Evolutionary conservation across 2,888 invertebrate species (phyloP).

Genomic region (Pinctada fucata): DNA sequence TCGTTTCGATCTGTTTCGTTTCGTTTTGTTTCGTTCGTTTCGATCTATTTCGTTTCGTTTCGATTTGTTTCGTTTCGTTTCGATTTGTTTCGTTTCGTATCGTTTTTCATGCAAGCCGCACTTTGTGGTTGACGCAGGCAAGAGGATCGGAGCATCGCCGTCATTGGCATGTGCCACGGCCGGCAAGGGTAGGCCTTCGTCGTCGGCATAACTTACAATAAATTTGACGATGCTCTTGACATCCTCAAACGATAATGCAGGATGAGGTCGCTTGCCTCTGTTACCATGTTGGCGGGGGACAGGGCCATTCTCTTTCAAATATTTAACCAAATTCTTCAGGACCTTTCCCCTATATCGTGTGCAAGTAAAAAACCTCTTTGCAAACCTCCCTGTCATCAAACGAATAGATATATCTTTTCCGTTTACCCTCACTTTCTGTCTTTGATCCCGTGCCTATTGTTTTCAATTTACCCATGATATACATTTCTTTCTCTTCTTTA

Average conservation of each 20-base stretch:
- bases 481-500: constrained; percentile 25
- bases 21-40: too few relatives aligned
- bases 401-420: background rate
- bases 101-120: background rate
- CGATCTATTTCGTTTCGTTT: too few relatives aligned
- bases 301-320: background rate
- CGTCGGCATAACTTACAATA: background rate
- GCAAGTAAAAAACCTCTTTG: constrained; percentile 6
- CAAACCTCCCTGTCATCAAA: constrained; percentile 14
- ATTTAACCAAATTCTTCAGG: background rate
- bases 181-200: background rate
- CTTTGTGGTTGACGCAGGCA: constrained; percentile 9
- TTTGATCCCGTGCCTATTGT: background rate
- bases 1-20: too few relatives aligned
- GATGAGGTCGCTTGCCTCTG: background rate
- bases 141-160: background rate
- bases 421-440: constrained; percentile 1
- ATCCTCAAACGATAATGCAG: background rate
- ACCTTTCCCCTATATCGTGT: constrained; percentile 6
- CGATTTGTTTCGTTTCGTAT: too few relatives aligned
- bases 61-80: too few relatives aligned
- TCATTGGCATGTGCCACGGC: constrained; percentile 7
- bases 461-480: constrained; percentile 13
- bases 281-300: background rate
- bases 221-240: background rate